phyloP scores from a whole-genome alignment of 2,113 vertebrate species.

The Cavia aperea region DNA sequence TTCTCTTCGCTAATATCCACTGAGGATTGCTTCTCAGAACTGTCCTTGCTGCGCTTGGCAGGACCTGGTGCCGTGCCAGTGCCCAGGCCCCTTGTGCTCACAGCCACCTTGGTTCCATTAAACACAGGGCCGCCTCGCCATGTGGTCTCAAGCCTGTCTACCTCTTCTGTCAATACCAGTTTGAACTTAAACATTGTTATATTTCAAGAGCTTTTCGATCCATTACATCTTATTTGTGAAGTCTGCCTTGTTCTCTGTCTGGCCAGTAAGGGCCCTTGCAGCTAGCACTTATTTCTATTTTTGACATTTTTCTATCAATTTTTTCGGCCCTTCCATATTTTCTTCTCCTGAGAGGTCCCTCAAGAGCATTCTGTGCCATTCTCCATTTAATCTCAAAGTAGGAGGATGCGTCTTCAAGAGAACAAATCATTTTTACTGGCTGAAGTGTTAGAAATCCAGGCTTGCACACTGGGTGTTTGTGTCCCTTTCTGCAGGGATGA shows the following conservation, averaged over 20 bases:
- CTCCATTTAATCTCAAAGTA: not conserved
- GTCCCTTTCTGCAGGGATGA: not conserved
- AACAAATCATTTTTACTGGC: not conserved
- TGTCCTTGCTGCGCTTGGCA: not conserved
- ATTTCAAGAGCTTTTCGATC: not conserved
- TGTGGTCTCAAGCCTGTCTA: not conserved
- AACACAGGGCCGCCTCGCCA: too few species aligned
- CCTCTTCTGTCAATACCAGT: not conserved
- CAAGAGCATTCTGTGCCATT: not conserved
- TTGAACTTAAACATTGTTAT: not conserved
- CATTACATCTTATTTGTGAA: not conserved
- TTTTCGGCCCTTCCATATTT: not conserved
- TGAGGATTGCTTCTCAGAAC: not conserved
- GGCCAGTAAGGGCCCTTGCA: not conserved
- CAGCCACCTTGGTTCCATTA: too few species aligned
- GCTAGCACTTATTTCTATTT: not conserved
- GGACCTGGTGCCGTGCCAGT: too few species aligned
- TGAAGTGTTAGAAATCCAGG: not conserved
- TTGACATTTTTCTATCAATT: not conserved
- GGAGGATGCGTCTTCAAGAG: not conserved
- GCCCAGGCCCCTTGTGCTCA: not conserved
- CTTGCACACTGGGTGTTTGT: fast-evolving
- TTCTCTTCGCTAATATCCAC: not conserved
- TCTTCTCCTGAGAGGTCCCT: not conserved
- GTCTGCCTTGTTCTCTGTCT: not conserved